Percentiles rank a stretch among this genome's conserved stretches.
These are phyloP conservation scores for Hydrotaea cyrtoneurina DNA, from an alignment of 2,888 invertebrate genomes.

Conservation along the genomic window DNA sequence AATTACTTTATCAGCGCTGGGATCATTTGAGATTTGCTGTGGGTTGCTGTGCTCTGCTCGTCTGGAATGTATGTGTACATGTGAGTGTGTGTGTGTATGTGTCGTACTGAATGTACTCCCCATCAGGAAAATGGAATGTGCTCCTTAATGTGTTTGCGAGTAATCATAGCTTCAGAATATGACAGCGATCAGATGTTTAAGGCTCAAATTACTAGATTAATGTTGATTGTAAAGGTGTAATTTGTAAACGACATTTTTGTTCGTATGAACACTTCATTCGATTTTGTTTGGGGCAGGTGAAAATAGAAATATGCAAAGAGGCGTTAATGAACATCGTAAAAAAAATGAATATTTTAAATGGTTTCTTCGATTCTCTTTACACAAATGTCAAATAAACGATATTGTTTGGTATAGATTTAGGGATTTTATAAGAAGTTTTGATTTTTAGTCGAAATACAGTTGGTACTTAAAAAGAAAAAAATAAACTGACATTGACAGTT, in stretches of 20 bases:
- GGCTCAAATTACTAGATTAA: not conserved
- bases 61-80: not conserved
- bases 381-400: too few species aligned
- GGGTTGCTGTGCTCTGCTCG: not conserved
- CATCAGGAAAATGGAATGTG: not conserved
- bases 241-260: not conserved
- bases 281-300: too few species aligned
- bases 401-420: too few species aligned
- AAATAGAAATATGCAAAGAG: too few species aligned
- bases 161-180: not conserved
- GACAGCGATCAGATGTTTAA: not conserved
- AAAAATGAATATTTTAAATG: too few species aligned
- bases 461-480: too few species aligned
- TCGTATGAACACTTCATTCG: not conserved
- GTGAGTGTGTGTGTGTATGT: not conserved
- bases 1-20: conserved; percentile 16
- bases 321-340: too few species aligned
- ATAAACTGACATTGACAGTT: too few species aligned
- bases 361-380: too few species aligned
- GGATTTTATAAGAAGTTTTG: too few species aligned
- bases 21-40: not conserved
- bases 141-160: not conserved
- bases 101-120: too few species aligned
- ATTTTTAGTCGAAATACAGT: too few species aligned
- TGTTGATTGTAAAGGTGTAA: not conserved